Evolutionary conservation across 2,797 vertebrate species (phyloP), one percentile per base, ranked within the genome.

Genomic region (Dromococcyx pavoninus): DNA sequence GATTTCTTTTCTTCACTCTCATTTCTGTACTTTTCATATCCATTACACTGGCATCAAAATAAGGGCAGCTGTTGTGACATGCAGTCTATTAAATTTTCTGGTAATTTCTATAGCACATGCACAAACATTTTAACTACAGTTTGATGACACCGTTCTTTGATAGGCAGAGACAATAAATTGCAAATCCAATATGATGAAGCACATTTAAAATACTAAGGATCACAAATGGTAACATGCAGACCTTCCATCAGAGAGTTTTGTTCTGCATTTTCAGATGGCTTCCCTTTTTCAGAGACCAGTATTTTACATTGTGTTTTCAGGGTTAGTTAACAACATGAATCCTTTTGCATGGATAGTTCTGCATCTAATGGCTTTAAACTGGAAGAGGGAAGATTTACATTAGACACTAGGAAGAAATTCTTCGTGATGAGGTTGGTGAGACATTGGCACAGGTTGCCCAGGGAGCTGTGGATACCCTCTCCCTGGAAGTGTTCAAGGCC

Each of bases 1-100:
- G 61, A n/a, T 76, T 88, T 95, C 67, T 94, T 93, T 95, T 57
- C 28, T 85, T 90, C 46, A 9, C 46, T 78, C 58, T 94, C 62
- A 64, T 89, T 94, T 94, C 76, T 86, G 10, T 71, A 51, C 57
- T 61, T 85, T 90, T 41, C 39, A 6, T 86, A 64, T 93, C 44
- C 78, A 33, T 86, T 69, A 88, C 33, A n/a, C 37, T 61, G 35
- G 67, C 76, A 79, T 21, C 41, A 25, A 32, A 84, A 94, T 64
- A 83, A 75, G 37, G 74, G 57, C 94, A 96, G 86, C 76, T 82
- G 53, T 86, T 87, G 58, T 51, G 48, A 82, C 24, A 28, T 35
- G 51, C 76, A 79, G 30, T 50, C 62, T 67, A 57, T 44, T 53
- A 72, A 44, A n/a, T 83, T 57, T 93, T 70, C 82, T 92, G 50